Base-by-base conservation (phyloP, 2,797 vertebrate species). In the Ciconia nigra region DNA sequence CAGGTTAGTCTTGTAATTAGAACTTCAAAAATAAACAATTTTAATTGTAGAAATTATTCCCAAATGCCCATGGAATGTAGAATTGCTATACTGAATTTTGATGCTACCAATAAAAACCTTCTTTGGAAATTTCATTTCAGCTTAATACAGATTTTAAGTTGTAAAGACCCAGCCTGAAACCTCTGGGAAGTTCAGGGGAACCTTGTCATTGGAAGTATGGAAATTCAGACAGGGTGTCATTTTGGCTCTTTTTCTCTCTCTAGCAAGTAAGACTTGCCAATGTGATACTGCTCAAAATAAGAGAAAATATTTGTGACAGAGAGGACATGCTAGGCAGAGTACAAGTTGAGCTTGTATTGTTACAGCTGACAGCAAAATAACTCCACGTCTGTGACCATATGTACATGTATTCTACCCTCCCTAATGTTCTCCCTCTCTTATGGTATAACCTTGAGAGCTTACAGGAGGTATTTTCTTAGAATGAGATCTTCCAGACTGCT, bases 351-450 rank as follows among this genome's bases (percentile, higher is more conserved):
- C 31, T 47, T 26, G 2, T 9, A 5, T n/a, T 54, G 39, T 39
- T 91, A 63, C 22, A 83, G 5, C 21, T 46, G 44, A 63, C 33
- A 39, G 39, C 13, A 41, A 15, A 76, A 33, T 46, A 62, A 5
- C 26, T 81, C 7, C 6, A 1, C 5, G 5, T 18, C 0, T 10
- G 26, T 29, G 41, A 15, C 41, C 0, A 2, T 2, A 22, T 6
- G 15, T n/a, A 29, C 8, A 0, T 11, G 28, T 29, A 0, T 81
- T 63, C 21, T 15, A 1, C 9, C 3, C 17, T 66, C 29, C n/a
- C 9, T 15, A 6, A 9, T 3, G 61, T 41, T 76, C 17, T 44
- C 41, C 35, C 17, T 42, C 5, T 55, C 31, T 19, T 16, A 6
- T 3, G 25, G 16, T 8, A 10, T 33, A 41, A 73, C 18, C 29